Percentiles rank a stretch among this genome's conserved stretches.
Conservation (phyloP, 2,888 invertebrate genomes). For the Lobophora halterata region DNA sequence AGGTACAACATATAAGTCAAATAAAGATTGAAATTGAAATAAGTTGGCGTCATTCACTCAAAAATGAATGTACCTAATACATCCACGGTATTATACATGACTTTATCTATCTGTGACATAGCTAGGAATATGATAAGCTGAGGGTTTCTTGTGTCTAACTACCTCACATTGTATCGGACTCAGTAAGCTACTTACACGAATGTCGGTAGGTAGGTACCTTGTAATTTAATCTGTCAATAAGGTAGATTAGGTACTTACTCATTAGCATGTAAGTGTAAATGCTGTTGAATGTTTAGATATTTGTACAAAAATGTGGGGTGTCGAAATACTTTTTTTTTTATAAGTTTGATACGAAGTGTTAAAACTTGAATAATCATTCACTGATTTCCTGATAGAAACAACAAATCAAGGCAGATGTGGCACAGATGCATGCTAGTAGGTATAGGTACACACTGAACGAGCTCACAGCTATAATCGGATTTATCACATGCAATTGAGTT, state of each 20-base stretch:
- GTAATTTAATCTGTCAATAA: neutral
- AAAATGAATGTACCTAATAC: too few relatives aligned
- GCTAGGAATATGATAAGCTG: too few relatives aligned
- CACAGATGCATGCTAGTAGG: too few relatives aligned
- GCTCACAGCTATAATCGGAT: constrained; percentile 34
- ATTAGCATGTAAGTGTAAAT: constrained; percentile 22
- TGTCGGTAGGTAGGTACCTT: neutral
- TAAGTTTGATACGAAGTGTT: constrained; percentile 8
- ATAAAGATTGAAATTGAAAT: too few relatives aligned
- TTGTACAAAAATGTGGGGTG: constrained; percentile 4
- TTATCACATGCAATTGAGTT: constrained; percentile 19
- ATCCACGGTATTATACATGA: too few relatives aligned
- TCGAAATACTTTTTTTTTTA: constrained; percentile 11
- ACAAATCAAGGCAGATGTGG: constrained; percentile 55
- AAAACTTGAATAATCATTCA: constrained; percentile 1
- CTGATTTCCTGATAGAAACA: constrained; percentile 49
- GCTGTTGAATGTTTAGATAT: constrained; percentile 7
- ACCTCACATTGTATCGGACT: too few relatives aligned
- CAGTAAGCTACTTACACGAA: too few relatives aligned
- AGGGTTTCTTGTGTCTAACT: too few relatives aligned
- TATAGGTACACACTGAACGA: constrained; percentile 38
- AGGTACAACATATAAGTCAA: too few relatives aligned
- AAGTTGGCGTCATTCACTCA: too few relatives aligned
- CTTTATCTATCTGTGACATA: too few relatives aligned
- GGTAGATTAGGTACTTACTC: neutral